phyloP scores from a whole-genome alignment of 2,888 invertebrate species.

The Mythimna albipuncta region DNA sequence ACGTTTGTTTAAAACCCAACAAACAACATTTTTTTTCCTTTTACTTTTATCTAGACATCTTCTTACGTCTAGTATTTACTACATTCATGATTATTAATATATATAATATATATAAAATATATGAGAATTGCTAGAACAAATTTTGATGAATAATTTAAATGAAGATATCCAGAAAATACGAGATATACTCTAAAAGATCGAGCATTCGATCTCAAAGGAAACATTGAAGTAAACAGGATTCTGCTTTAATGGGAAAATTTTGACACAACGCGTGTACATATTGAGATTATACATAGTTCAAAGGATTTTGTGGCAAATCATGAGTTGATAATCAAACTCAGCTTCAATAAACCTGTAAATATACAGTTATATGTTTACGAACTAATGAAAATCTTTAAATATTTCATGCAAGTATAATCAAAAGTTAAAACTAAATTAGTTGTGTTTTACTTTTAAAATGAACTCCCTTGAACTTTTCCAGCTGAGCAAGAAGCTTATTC shows the following conservation, averaged over 20 bases:
- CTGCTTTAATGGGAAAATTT: constrained; percentile 6
- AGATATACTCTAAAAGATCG: not conserved
- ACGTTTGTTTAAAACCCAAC: too few species aligned
- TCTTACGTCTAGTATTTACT: too few species aligned
- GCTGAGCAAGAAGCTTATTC: not conserved
- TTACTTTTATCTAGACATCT: too few species aligned
- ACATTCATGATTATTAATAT: too few species aligned
- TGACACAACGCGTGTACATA: not conserved
- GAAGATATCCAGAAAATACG: not conserved
- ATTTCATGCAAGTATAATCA: too few species aligned
- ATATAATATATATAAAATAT: too few species aligned
- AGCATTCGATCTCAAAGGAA: constrained; percentile 10
- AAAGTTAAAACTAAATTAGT: not conserved
- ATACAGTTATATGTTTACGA: not conserved
- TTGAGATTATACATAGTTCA: constrained; percentile 6
- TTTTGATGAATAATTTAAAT: not conserved
- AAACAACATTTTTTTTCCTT: too few species aligned
- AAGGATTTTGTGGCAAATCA: not conserved
- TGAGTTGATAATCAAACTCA: not conserved
- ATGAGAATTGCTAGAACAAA: not conserved
- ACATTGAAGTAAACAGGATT: constrained; percentile 4
- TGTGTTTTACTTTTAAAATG: too few species aligned
- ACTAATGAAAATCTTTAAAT: not conserved
- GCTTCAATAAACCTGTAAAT: not conserved
- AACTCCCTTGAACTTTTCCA: not conserved